Percentiles rank a stretch among this genome's conserved stretches.
phyloP scores from a whole-genome alignment of 2,797 vertebrate species.

The Sphenopsis melanotis region DNA sequence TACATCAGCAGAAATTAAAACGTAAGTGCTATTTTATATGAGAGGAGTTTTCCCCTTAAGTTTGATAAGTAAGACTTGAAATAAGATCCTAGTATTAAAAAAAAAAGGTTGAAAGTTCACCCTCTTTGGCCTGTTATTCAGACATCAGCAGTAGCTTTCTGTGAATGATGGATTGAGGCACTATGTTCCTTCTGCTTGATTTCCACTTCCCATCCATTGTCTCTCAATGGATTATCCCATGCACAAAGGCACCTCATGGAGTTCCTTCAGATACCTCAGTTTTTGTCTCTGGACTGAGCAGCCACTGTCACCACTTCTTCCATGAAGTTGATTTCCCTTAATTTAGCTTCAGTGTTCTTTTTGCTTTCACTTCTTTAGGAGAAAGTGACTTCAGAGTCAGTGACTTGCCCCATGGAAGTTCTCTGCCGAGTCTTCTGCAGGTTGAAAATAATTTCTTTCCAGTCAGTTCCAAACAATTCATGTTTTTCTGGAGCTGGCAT shows the following conservation, averaged over 20 bases:
- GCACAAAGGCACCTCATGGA: fast-evolving
- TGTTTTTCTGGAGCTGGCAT: neutral
- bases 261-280: neutral
- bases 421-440: neutral
- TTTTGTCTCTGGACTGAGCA: neutral
- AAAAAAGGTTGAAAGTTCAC: neutral
- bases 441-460: neutral
- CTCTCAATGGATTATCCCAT: neutral
- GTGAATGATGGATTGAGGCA: neutral
- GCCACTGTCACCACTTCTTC: fast-evolving
- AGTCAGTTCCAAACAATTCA: neutral
- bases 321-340: neutral
- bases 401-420: fast-evolving
- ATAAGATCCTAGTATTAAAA: neutral
- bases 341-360: neutral
- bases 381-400: neutral
- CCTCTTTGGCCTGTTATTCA: neutral
- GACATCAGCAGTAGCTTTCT: neutral
- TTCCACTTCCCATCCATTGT: neutral
- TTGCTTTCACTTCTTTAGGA: neutral
- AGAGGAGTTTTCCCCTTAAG: neutral
- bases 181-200: neutral
- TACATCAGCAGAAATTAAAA: neutral
- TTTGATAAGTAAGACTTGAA: neutral
- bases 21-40: neutral